Evolutionary conservation across 2,888 invertebrate species (phyloP).

Genomic region (Nemapogon koenigi): DNA sequence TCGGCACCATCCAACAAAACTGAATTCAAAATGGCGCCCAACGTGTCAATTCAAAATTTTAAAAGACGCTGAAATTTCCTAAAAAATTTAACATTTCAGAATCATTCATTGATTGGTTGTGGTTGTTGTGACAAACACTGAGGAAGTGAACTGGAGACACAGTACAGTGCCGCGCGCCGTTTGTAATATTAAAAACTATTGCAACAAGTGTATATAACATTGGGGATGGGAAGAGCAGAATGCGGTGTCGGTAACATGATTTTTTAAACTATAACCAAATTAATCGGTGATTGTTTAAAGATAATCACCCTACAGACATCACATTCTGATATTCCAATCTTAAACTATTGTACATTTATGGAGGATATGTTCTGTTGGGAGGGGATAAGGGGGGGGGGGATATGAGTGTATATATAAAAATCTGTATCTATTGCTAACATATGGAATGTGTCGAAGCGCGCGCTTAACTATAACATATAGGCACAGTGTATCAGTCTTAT

Average conservation of each 20-base stretch:
- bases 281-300: neutral
- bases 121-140: constrained; percentile 33
- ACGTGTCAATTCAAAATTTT: too few species aligned
- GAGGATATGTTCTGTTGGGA: constrained; percentile 36
- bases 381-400: constrained; percentile 21
- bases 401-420: constrained; percentile 48
- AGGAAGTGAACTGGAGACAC: constrained; percentile 27
- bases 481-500: too few species aligned
- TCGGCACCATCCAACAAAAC: too few species aligned
- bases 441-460: constrained; percentile 29
- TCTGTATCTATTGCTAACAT: constrained; percentile 42
- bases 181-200: constrained; percentile 25
- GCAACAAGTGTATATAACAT: constrained; percentile 50
- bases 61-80: too few species aligned
- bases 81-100: neutral
- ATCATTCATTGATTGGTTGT: constrained; percentile 33
- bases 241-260: constrained; percentile 24
- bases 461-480: too few species aligned
- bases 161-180: too few species aligned
- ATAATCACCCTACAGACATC: neutral
- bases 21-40: too few species aligned
- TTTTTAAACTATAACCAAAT: neutral
- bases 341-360: constrained; percentile 56
- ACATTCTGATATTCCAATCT: constrained; percentile 30
- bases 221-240: constrained; percentile 37